A percentile compares a stretch with the other conserved stretches of the same genome.
Conservation (phyloP, 2,888 invertebrate genomes). For the Melinopterus prodromus region DNA sequence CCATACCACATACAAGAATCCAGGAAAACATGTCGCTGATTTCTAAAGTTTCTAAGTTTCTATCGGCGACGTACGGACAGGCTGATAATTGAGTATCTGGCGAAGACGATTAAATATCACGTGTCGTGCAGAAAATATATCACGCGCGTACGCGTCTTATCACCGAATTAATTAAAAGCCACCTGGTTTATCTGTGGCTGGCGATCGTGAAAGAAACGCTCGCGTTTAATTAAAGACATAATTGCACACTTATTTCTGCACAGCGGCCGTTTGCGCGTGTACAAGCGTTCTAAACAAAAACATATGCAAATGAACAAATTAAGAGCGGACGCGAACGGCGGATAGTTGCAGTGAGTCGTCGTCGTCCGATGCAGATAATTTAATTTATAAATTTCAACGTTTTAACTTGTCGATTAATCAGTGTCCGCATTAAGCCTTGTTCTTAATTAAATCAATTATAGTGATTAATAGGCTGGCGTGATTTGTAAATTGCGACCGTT, state of each 20-base stretch:
- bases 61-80: background rate
- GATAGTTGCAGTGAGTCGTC: background rate
- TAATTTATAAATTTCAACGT: constrained; percentile 26
- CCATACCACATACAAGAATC: too few relatives aligned
- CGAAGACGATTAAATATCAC: background rate
- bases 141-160: constrained; percentile 14
- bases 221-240: constrained; percentile 23
- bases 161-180: constrained; percentile 23
- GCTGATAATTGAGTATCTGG: background rate
- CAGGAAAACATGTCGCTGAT: background rate
- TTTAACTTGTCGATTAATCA: constrained; percentile 25
- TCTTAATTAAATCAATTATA: constrained; percentile 26
- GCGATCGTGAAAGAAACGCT: constrained; percentile 10
- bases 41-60: background rate
- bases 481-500: constrained; percentile 20
- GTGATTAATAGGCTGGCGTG: constrained; percentile 23
- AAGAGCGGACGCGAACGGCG: constrained; percentile 4
- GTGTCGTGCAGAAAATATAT: constrained; percentile 4
- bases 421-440: constrained; percentile 24
- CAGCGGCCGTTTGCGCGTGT: background rate
- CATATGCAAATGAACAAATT: constrained; percentile 4
- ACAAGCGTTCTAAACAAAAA: background rate
- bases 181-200: constrained; percentile 11
- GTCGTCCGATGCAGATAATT: constrained; percentile 22
- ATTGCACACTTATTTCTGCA: constrained; percentile 10